A percentile compares a stretch with the other conserved stretches of the same genome.
phyloP scores from a whole-genome alignment of 2,888 invertebrate genomes.

The Dryadula phaetusa region DNA sequence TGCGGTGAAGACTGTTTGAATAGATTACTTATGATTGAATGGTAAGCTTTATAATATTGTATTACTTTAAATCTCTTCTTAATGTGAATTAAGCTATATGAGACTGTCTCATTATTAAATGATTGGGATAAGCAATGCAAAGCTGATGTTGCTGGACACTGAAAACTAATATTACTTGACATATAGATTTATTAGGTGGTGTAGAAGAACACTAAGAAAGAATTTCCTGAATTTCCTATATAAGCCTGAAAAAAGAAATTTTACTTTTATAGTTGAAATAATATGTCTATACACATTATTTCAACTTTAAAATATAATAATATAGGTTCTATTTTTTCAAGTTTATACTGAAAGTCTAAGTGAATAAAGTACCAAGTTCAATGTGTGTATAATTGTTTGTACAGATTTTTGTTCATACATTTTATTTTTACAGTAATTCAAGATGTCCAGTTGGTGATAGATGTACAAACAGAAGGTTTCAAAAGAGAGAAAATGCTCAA shows the following conservation, averaged over 20 bases:
- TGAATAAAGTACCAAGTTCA: too few species aligned
- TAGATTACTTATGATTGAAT: constrained; percentile 98
- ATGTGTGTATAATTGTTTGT: background rate
- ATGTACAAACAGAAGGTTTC: constrained; percentile 98
- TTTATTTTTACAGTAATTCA: constrained; percentile 89
- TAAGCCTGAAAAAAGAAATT: too few species aligned
- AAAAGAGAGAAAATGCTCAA: constrained; percentile 92
- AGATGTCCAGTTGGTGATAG: constrained; percentile 94
- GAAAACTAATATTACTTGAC: too few species aligned
- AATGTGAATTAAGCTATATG: background rate
- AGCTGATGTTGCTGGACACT: too few species aligned
- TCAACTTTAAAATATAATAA: too few species aligned
- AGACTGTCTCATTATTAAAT: background rate
- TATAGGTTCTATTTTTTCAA: too few species aligned
- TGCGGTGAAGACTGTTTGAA: constrained; percentile 99
- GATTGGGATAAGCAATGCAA: background rate
- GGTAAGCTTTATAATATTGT: constrained; percentile 83
- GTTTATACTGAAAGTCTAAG: too few species aligned
- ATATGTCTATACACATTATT: too few species aligned
- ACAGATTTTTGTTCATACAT: background rate
- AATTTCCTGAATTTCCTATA: too few species aligned
- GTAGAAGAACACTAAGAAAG: too few species aligned
- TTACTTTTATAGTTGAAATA: too few species aligned
- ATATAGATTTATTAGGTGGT: too few species aligned
- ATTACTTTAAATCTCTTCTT: background rate